Evolutionary conservation across 2,888 invertebrate genomes (phyloP).

Genomic region (Tipula vernalis): DNA sequence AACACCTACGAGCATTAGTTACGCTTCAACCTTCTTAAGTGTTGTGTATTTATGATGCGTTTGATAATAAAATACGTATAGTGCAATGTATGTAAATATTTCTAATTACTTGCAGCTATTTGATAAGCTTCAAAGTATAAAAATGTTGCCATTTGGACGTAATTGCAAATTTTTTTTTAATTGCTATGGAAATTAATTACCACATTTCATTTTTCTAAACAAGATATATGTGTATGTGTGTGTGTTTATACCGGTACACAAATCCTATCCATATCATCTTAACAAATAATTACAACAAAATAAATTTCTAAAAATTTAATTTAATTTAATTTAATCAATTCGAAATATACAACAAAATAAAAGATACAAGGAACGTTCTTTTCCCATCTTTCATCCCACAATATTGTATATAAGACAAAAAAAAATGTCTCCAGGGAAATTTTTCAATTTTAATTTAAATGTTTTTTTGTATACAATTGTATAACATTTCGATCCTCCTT

Average conservation of each 20-base stretch:
- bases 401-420: neutral
- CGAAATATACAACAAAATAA: neutral
- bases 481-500: neutral
- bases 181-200: neutral
- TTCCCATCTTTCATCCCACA: neutral
- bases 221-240: neutral
- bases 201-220: neutral
- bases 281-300: neutral
- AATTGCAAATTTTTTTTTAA: neutral
- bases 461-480: neutral
- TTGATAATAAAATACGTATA: neutral
- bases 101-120: neutral
- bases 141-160: neutral
- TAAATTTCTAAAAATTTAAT: neutral
- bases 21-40: neutral
- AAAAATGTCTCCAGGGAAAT: neutral
- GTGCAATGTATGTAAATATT: neutral
- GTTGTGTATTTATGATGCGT: neutral
- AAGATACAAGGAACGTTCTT: neutral
- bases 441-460: neutral
- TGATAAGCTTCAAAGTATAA: neutral
- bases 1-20: neutral
- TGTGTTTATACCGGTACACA: neutral
- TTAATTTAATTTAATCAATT: neutral
- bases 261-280: neutral